These are phyloP conservation scores for Drosophila maculinotata DNA, from an alignment of 2,888 invertebrate genomes.

Conservation along the genomic window DNA sequence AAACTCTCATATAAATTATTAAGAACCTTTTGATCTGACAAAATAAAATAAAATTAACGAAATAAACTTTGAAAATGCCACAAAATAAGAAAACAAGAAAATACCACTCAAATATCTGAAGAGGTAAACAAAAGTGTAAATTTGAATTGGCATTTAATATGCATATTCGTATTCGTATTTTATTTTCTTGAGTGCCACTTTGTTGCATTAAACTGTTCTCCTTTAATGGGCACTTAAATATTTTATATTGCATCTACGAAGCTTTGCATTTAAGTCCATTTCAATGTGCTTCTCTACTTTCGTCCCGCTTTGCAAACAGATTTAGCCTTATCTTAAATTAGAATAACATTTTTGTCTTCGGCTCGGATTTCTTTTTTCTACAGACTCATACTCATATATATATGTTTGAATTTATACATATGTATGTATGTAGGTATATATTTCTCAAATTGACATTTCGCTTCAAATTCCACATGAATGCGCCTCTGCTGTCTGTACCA, in stretches of 20 bases:
- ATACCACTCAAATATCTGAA: constrained; percentile 26
- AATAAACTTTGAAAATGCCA: constrained; percentile 19
- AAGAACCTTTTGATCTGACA: no score
- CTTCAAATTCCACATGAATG: constrained; percentile 79
- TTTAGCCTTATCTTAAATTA: constrained; percentile 75
- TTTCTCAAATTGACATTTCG: constrained; percentile 77
- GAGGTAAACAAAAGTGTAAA: constrained; percentile 22
- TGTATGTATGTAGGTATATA: constrained; percentile 41
- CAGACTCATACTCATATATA: constrained; percentile 21
- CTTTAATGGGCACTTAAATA: constrained; percentile 58
- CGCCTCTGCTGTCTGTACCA: constrained; percentile 70
- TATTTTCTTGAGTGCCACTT: constrained; percentile 23
- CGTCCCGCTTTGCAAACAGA: constrained; percentile 61
- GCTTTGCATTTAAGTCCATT: constrained; percentile 49
- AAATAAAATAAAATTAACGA: no score
- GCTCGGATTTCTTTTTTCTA: constrained; percentile 30
- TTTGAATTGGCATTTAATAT: constrained; percentile 22
- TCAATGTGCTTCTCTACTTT: constrained; percentile 41
- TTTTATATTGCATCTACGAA: constrained; percentile 27
- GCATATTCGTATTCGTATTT: constrained; percentile 23
- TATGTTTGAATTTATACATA: constrained; percentile 18
- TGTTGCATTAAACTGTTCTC: constrained; percentile 10
- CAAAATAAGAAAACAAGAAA: constrained; percentile 3
- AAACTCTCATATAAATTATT: no score
- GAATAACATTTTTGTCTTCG: constrained; percentile 73